Evolutionary conservation across 2,113 vertebrate species (phyloP), one percentile per base, ranked within the genome.

Genomic region (Lutjanus erythropterus): DNA sequence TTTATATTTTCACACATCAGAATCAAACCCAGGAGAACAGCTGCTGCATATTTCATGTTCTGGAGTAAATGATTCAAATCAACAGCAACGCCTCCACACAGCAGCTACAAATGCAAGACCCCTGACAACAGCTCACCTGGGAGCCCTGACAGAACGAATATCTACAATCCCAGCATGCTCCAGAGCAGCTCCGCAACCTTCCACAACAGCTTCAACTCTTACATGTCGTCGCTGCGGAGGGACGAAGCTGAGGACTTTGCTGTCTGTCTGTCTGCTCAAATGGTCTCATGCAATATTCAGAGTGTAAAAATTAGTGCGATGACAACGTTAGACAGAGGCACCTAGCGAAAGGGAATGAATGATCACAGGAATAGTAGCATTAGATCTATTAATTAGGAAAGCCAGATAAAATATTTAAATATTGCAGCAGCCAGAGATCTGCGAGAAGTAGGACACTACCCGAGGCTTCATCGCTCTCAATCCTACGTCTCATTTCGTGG

Each of bases 331-430:
- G 69, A 81, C 69, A 80, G 84, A 68, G n/a, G 59, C 71, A 76
- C 52, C 75, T 80, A 75, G 67, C 41, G 56, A 88, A 73, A 83
- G 78, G 61, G 67, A 86, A 90, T 92, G 83, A 88, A 91, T 81
- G 86, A 92, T 89, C 84, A 84, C 88, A 92, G 87, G 86, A 93
- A 92, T 86, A 85, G 87, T 73, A 88, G 44, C 88, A 80, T 86
- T 80, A 69, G 11, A 72, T 80, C 75, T 77, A 88, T 92, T 91
- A 86, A 90, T 94, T 83, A 86, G 71, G 35, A 56, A 84, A 66
- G 67, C 31, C 77, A 75, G 81, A 71, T 93, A 60, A 88, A 91
- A 94, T 94, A 93, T 92, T 94, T 84, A 92, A 90, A 91, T 71
- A 47, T 62, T 47, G 61, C 72, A 27, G 76, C 73, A 65, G 47